phyloP scores from a whole-genome alignment of 2,888 invertebrate genomes.

The Notodonta dromedarius region DNA sequence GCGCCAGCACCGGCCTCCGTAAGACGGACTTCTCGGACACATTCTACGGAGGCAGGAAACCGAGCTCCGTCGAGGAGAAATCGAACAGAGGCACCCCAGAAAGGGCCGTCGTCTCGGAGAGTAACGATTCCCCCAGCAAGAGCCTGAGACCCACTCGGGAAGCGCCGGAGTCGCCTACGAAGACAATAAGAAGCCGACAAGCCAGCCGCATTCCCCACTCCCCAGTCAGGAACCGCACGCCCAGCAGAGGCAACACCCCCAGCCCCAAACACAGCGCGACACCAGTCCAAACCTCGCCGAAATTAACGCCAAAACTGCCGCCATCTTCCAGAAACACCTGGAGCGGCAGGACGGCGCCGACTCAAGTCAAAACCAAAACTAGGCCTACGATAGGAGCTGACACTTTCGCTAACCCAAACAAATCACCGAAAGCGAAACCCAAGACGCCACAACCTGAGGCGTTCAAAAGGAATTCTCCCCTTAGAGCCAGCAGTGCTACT shows the following conservation, averaged over 20 bases:
- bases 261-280: conserved; percentile 70
- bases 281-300: conserved; percentile 72
- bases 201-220: conserved; percentile 78
- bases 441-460: conserved; percentile 66
- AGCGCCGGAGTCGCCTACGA: conserved; percentile 65
- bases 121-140: conserved; percentile 74
- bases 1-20: conserved; percentile 88
- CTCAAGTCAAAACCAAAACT: conserved; percentile 66
- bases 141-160: conserved; percentile 72
- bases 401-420: conserved; percentile 81
- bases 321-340: conserved; percentile 87
- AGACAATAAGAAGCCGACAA: conserved; percentile 71
- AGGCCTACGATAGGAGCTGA: conserved; percentile 72
- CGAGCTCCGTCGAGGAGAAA: conserved; percentile 67
- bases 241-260: conserved; percentile 73
- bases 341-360: conserved; percentile 86
- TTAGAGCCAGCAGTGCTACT: conserved; percentile 77
- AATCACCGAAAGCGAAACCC: conserved; percentile 84
- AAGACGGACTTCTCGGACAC: conserved; percentile 88
- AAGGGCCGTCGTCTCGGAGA: conserved; percentile 67
- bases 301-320: conserved; percentile 70
- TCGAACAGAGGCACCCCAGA: conserved; percentile 74
- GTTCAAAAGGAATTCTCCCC: conserved; percentile 81
- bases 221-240: conserved; percentile 66
- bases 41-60: conserved; percentile 83